A percentile compares a stretch with the other conserved stretches of the same genome.
Evolutionary conservation across 2,797 vertebrate species (phyloP).

Genomic region (Sebastes elongatus): DNA sequence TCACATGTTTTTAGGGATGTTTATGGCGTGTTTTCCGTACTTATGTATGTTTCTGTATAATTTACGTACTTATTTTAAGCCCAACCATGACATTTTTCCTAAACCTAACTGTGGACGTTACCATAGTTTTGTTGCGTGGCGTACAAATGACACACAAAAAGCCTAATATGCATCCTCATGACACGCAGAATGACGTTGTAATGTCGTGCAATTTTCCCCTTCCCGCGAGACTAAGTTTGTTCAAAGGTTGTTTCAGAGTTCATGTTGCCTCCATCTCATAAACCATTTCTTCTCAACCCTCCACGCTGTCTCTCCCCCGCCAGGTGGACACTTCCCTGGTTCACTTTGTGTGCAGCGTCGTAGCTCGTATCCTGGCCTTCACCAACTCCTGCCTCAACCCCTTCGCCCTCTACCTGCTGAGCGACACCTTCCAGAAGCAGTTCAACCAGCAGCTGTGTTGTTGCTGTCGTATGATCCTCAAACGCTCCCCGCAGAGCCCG

Average conservation of each 20-base stretch:
- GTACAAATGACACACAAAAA: too few species aligned
- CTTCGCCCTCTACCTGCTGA: constrained; percentile 94
- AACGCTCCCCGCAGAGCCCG: constrained; percentile 56
- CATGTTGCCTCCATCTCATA: not conserved
- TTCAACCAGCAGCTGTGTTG: constrained; percentile 94
- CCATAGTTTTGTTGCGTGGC: too few species aligned
- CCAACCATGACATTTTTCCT: too few species aligned
- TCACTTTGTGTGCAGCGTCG: constrained; percentile 90
- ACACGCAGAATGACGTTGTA: too few species aligned
- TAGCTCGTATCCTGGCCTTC: constrained; percentile 92
- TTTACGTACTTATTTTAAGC: too few species aligned
- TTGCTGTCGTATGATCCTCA: constrained; percentile 80
- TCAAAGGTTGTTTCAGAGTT: not conserved
- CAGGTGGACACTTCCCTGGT: constrained; percentile 92
- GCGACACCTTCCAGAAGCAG: constrained; percentile 94
- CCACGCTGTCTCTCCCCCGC: not conserved
- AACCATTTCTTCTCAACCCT: not conserved
- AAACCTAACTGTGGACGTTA: too few species aligned
- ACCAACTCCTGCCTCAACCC: constrained; percentile 97
- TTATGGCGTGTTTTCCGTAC: too few species aligned
- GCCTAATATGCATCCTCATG: too few species aligned
- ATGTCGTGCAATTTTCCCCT: too few species aligned
- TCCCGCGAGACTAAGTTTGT: accelerated
- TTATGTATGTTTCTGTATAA: too few species aligned
- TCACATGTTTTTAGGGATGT: too few species aligned